These are phyloP conservation scores for Eptesicus fuscus DNA, from an alignment of 2,113 vertebrate genomes.

Conservation along the genomic window DNA sequence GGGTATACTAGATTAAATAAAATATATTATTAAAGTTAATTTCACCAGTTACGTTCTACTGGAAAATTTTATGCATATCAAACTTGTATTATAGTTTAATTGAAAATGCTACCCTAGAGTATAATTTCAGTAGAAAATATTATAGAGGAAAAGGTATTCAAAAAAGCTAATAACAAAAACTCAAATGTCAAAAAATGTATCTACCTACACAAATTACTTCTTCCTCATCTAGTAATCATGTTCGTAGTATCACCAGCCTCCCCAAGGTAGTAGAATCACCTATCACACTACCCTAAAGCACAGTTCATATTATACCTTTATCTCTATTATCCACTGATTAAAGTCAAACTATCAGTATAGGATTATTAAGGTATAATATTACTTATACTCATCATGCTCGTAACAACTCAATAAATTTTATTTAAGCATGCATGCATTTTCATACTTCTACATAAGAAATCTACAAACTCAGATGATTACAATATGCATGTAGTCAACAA, in stretches of 20 bases:
- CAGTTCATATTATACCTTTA: not conserved
- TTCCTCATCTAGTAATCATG: not conserved
- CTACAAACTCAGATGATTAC: not conserved
- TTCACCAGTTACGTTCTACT: not conserved
- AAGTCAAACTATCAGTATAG: not conserved
- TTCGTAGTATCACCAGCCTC: not conserved
- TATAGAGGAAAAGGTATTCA: not conserved
- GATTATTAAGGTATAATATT: not conserved
- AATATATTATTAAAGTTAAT: not conserved
- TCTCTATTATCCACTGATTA: not conserved
- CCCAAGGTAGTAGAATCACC: not conserved
- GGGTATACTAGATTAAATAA: not conserved
- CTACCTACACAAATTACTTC: not conserved
- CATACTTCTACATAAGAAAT: not conserved
- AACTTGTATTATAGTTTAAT: not conserved
- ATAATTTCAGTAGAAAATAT: constrained; percentile 25
- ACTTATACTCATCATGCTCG: not conserved
- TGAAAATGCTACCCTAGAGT: not conserved
- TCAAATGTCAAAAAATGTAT: not conserved
- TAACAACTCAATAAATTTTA: not conserved
- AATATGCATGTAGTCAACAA: not conserved
- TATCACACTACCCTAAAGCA: not conserved
- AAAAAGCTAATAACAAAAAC: not conserved
- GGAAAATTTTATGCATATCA: not conserved
- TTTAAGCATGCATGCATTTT: not conserved